phyloP scores from a whole-genome alignment of 92 coral and sea anemone species.

The Pocillopora meandrina region DNA sequence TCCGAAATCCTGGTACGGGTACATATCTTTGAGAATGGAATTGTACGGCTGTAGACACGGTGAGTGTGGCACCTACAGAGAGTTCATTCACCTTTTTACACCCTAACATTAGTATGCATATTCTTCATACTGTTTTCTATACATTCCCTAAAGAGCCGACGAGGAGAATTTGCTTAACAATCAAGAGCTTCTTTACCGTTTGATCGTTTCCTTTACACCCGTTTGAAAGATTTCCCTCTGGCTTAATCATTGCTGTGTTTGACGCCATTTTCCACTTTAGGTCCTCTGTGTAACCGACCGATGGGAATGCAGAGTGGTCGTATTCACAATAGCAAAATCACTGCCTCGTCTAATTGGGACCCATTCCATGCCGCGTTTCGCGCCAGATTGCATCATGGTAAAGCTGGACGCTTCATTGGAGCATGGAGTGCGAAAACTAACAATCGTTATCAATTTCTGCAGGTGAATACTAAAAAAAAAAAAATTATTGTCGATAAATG shows the following conservation, averaged over 20 bases:
- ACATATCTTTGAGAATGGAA: conserved; percentile 60
- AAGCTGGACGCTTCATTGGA: conserved; percentile 39
- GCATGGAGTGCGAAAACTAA: conserved; percentile 73
- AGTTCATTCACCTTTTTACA: neutral
- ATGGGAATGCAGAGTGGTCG: conserved; percentile 67
- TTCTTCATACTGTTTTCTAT: neutral
- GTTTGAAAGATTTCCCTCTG: neutral
- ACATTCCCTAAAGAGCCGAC: neutral
- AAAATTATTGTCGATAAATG: too few relatives aligned
- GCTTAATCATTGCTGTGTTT: neutral
- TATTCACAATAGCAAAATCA: conserved; percentile 47
- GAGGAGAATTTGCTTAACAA: too few relatives aligned
- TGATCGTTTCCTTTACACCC: neutral
- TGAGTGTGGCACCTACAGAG: neutral
- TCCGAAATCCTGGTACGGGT: conserved; percentile 56
- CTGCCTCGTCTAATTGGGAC: conserved; percentile 59
- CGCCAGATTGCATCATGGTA: conserved; percentile 44
- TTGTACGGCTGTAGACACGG: conserved; percentile 64
- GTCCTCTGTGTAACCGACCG: conserved; percentile 58
- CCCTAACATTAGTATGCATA: neutral
- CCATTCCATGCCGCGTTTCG: conserved; percentile 49
- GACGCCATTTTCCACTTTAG: conserved; percentile 13
- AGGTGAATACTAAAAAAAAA: conserved; percentile 34
- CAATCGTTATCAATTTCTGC: conserved; percentile 74
- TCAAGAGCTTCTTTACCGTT: neutral